Evolutionary conservation across 2,888 invertebrate genomes (phyloP).

Genomic region (Melanotus villosus): DNA sequence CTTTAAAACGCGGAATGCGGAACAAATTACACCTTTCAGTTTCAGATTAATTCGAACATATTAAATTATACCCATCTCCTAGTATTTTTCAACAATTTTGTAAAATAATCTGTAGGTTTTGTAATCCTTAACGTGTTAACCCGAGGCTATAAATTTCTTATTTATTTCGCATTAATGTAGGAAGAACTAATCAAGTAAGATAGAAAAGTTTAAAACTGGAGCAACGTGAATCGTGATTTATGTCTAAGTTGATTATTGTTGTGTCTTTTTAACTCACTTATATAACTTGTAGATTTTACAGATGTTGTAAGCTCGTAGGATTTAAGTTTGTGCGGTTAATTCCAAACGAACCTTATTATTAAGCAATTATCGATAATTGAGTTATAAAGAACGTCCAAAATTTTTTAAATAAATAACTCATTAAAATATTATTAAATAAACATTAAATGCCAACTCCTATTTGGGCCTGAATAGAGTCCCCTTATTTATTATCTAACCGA

Average conservation of each 20-base stretch:
- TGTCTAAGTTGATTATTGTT: constrained; percentile 3
- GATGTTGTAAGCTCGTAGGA: not conserved
- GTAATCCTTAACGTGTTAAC: no score
- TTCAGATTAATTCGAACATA: no score
- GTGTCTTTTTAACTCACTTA: constrained; percentile 5
- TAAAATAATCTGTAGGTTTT: no score
- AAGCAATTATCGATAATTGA: constrained; percentile 13
- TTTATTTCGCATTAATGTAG: constrained; percentile 27
- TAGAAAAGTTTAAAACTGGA: constrained; percentile 23
- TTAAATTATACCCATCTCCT: no score
- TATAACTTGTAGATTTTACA: not conserved
- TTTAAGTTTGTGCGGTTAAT: no score
- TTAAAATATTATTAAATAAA: no score
- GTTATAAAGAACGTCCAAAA: not conserved
- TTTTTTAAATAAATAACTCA: no score
- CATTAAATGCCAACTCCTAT: no score
- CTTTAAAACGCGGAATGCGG: not conserved
- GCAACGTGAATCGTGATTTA: constrained; percentile 26
- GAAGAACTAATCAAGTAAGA: constrained; percentile 1
- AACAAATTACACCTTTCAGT: not conserved
- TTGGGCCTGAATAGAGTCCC: no score
- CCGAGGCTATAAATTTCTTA: not conserved
- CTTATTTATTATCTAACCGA: no score
- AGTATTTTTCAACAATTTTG: no score
- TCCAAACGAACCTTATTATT: not conserved